Evolutionary conservation across 92 coral and sea anemone species (phyloP).

Genomic region (Plumapathes pennacea): DNA sequence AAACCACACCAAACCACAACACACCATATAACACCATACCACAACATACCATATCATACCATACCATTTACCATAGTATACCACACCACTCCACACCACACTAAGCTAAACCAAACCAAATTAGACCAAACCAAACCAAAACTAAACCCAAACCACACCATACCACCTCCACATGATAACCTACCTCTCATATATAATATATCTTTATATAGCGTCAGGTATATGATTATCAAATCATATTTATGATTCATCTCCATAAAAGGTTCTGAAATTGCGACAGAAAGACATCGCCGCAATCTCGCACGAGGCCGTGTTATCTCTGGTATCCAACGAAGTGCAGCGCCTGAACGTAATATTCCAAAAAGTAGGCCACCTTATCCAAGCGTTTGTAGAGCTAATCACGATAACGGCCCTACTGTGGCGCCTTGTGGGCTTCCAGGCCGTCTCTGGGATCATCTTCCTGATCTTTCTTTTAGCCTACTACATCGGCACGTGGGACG

Average conservation of each 20-base stretch:
- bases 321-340: constrained; percentile 68
- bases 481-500: constrained; percentile 86
- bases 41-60: too few species aligned
- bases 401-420: constrained; percentile 73
- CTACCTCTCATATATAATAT: too few species aligned
- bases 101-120: too few species aligned
- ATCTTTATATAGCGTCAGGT: too few species aligned
- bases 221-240: too few species aligned
- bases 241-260: neutral
- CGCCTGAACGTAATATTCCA: constrained; percentile 63
- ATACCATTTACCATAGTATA: too few species aligned
- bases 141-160: too few species aligned
- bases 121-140: too few species aligned
- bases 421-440: constrained; percentile 83
- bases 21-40: too few species aligned
- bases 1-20: too few species aligned
- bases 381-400: constrained; percentile 62
- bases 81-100: too few species aligned
- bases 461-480: constrained; percentile 67
- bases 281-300: constrained; percentile 61
- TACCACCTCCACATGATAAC: too few species aligned
- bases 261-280: constrained; percentile 66
- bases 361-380: constrained; percentile 65
- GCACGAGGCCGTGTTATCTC: constrained; percentile 44
- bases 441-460: constrained; percentile 72